Conservation (phyloP, 2,888 invertebrate species). For the Branchellion lobata region DNA sequence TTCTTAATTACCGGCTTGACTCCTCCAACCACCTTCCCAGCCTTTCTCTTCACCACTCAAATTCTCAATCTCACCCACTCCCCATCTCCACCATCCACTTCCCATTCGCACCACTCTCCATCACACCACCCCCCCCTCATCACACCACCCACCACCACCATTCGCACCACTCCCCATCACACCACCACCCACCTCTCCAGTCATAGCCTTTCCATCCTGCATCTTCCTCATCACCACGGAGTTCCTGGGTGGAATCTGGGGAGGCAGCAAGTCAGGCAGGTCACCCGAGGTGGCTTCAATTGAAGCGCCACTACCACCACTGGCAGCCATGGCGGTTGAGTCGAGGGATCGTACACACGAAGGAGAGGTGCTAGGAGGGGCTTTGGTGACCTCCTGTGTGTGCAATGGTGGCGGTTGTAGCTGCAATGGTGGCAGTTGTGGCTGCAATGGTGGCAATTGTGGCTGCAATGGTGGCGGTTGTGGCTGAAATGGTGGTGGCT, state of each 20-base stretch:
- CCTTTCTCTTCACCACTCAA: too few species aligned
- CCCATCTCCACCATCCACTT: too few species aligned
- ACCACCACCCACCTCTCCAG: slow-evolving; percentile 81
- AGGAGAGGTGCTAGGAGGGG: background rate
- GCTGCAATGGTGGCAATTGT: background rate
- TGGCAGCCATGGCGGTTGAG: slow-evolving; percentile 11
- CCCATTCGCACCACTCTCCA: too few species aligned
- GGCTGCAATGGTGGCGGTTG: background rate
- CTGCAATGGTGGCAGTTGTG: background rate
- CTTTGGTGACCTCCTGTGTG: slow-evolving; percentile 7
- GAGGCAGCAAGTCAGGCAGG: slow-evolving; percentile 89
- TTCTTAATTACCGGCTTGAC: too few species aligned
- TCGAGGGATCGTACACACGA: slow-evolving; percentile 32
- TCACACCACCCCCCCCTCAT: too few species aligned
- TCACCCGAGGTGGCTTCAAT: slow-evolving; percentile 64
- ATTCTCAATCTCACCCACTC: too few species aligned
- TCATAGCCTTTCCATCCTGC: slow-evolving; percentile 81
- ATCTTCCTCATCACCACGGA: slow-evolving; percentile 66
- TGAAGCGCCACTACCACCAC: background rate
- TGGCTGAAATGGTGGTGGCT: background rate
- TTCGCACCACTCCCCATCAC: too few species aligned
- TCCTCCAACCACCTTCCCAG: too few species aligned
- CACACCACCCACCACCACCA: too few species aligned
- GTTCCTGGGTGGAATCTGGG: slow-evolving; percentile 59
- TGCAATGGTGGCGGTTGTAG: background rate